Conservation (phyloP, 2,797 vertebrate species). For the Artibeus jamaicensis region DNA sequence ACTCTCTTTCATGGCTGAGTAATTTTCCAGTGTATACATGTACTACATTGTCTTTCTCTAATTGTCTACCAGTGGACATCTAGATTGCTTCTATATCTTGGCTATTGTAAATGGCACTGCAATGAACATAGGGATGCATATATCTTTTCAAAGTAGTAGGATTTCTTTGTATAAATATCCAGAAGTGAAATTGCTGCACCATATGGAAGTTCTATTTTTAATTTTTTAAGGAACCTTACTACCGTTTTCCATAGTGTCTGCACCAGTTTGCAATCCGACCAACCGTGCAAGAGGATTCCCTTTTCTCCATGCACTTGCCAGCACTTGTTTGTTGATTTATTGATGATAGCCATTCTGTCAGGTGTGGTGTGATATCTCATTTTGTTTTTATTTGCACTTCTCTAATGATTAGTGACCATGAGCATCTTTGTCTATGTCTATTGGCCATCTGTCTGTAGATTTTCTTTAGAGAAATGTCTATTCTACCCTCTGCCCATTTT, state of each 20-base stretch:
- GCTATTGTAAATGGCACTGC: not conserved
- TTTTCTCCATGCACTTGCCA: not conserved
- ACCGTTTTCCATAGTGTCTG: not conserved
- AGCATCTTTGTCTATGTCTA: not conserved
- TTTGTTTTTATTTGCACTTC: not conserved
- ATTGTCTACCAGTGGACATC: not conserved
- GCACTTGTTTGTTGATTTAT: not conserved
- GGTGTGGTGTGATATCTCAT: not conserved
- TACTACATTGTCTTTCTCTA: not conserved
- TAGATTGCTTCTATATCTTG: not conserved
- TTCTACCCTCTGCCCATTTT: not conserved
- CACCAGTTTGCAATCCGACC: not conserved
- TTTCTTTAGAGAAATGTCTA: not conserved
- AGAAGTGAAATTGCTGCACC: not conserved
- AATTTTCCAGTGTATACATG: not conserved
- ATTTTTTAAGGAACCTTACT: not conserved
- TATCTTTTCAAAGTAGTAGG: not conserved
- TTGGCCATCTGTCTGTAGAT: not conserved
- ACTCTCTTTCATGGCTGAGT: not conserved
- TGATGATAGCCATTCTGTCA: not conserved
- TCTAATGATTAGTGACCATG: not conserved
- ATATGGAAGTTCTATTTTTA: not conserved
- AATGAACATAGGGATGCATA: not conserved
- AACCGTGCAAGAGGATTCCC: not conserved
- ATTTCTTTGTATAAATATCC: not conserved